Percentiles rank a stretch among this genome's conserved stretches.
Evolutionary conservation across 1,140 invertebrate species (phyloP).

Genomic region (Drosophila orena): DNA sequence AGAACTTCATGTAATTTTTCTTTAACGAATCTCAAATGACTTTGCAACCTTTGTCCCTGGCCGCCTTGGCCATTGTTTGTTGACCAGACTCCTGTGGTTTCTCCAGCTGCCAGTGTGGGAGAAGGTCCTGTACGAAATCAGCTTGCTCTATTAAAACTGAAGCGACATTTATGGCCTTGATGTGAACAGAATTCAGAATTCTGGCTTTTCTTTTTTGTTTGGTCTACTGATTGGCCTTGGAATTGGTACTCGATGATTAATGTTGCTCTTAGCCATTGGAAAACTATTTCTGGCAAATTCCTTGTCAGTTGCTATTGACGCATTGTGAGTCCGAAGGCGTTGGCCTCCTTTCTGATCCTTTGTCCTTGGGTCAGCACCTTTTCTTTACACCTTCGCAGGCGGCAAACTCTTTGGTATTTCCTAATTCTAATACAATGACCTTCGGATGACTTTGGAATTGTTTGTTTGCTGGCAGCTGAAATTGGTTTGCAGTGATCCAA

Average conservation of each 20-base stretch:
- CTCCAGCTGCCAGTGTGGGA: slow-evolving; percentile 38
- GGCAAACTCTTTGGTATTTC: slow-evolving; percentile 41
- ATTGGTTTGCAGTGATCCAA: slow-evolving; percentile 25
- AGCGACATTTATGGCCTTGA: slow-evolving; percentile 72
- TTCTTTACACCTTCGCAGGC: slow-evolving; percentile 62
- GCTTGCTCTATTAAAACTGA: slow-evolving; percentile 46
- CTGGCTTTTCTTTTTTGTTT: slow-evolving; percentile 32
- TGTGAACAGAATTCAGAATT: slow-evolving; percentile 22
- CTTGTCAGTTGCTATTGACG: slow-evolving; percentile 66
- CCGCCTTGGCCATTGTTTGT: slow-evolving; percentile 41
- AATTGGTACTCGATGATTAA: slow-evolving; percentile 64
- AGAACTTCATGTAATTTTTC: slow-evolving; percentile 78
- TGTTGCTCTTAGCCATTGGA: slow-evolving; percentile 17
- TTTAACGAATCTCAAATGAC: slow-evolving; percentile 80
- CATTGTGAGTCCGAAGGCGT: slow-evolving; percentile 70
- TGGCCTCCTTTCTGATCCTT: slow-evolving; percentile 51
- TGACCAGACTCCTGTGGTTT: slow-evolving; percentile 41
- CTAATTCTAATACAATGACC: slow-evolving; percentile 69
- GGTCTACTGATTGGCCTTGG: slow-evolving; percentile 33
- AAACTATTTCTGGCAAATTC: slow-evolving; percentile 55
- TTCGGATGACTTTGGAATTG: slow-evolving; percentile 66
- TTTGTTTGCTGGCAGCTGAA: slow-evolving; percentile 57
- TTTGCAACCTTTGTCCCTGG: slow-evolving; percentile 50
- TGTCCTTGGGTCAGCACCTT: slow-evolving; percentile 62
- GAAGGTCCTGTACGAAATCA: slow-evolving; percentile 28